Percentiles rank a stretch among this genome's conserved stretches.
Conservation (phyloP, 92 coral and sea anemone species). For the Montipora capitata region DNA sequence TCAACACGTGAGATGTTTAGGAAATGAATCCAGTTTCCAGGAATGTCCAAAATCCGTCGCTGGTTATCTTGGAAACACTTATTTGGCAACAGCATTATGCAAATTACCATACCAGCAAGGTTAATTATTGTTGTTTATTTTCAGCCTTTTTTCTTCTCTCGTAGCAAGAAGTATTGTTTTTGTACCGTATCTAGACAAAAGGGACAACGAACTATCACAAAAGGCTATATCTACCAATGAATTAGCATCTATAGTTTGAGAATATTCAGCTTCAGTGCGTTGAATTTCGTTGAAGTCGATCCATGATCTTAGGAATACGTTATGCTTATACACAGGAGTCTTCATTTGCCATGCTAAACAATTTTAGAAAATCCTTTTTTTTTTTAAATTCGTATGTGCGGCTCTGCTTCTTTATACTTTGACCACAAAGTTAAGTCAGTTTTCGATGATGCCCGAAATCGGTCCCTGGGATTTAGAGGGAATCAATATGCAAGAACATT, state of each 20-base stretch:
- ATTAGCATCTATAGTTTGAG: background rate
- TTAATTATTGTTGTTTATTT: background rate
- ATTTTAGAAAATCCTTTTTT: too few species aligned
- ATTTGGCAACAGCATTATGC: background rate
- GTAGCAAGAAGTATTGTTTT: background rate
- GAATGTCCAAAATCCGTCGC: conserved; percentile 5
- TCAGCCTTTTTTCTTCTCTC: background rate
- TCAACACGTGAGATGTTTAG: conserved; percentile 10
- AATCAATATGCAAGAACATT: too few species aligned
- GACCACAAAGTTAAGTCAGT: too few species aligned
- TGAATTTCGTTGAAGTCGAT: too few species aligned
- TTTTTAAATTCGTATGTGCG: too few species aligned
- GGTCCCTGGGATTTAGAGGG: too few species aligned
- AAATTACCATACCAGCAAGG: background rate
- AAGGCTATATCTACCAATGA: background rate
- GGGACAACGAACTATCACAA: background rate
- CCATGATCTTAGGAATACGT: too few species aligned
- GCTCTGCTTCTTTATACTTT: too few species aligned
- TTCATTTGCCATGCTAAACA: too few species aligned
- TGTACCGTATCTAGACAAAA: background rate
- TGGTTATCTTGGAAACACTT: background rate
- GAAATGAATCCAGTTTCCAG: conserved; percentile 10
- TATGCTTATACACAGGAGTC: too few species aligned
- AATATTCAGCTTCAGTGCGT: too few species aligned
- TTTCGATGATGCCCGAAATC: too few species aligned